Percentiles rank a stretch among this genome's conserved stretches.
These are phyloP conservation scores for Emydocephalus ijimae DNA, from an alignment of 2,113 vertebrate genomes.

Conservation along the genomic window DNA sequence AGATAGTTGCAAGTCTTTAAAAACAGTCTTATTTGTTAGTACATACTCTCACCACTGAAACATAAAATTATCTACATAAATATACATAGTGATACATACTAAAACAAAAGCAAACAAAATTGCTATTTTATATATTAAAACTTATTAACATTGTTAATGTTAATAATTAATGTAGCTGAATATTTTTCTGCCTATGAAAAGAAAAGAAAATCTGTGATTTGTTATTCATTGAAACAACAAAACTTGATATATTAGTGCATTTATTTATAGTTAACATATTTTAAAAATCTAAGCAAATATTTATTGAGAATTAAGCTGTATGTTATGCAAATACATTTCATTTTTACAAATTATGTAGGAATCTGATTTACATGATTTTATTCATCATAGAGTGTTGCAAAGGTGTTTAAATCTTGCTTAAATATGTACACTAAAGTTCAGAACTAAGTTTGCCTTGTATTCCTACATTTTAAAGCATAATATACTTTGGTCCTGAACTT, in stretches of 20 bases:
- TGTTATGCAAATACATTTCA: constrained; percentile 39
- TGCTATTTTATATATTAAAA: not conserved
- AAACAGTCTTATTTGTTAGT: not conserved
- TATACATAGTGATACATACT: constrained; percentile 14
- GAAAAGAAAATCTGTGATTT: constrained; percentile 41
- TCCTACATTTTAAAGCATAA: not conserved
- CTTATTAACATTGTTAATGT: constrained; percentile 22
- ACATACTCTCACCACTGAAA: not conserved
- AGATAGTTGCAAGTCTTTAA: not conserved
- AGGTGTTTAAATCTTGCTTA: not conserved
- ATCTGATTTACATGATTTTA: not conserved
- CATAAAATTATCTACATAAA: not conserved
- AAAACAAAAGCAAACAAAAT: constrained; percentile 2
- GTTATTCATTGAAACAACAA: constrained; percentile 54
- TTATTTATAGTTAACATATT: constrained; percentile 23
- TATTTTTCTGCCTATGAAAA: constrained; percentile 29
- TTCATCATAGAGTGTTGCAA: not conserved
- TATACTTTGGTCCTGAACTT: not conserved
- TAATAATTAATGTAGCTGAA: constrained; percentile 12
- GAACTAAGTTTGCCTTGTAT: not conserved
- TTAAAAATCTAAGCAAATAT: constrained; percentile 42
- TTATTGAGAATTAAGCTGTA: constrained; percentile 38
- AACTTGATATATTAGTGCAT: constrained; percentile 49
- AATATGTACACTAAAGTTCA: not conserved
- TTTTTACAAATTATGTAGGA: constrained; percentile 11